Evolutionary conservation across 2,113 vertebrate genomes (phyloP), one percentile per base, ranked within the genome.

Genomic region (Forbesichthys agassizii): DNA sequence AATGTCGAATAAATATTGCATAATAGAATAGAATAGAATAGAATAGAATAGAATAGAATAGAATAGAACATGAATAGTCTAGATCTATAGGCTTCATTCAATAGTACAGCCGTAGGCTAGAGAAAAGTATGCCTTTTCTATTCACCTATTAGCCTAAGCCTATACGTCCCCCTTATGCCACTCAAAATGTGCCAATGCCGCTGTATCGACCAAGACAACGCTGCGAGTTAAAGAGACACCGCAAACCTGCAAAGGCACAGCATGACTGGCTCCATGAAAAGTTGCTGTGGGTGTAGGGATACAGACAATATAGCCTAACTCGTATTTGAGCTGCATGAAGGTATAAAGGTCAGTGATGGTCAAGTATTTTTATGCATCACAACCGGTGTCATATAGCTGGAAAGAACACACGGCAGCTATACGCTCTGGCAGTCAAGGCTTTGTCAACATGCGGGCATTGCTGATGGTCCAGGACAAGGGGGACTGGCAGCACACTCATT

Each of bases 371-470:
- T 16, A 46, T 64, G 42, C 74, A 78, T 71, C 66, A 77, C 53
- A 61, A 11, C 4, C 36, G 52, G 20, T 58, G 48, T 63, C n/a
- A 14, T 47, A 36, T 9, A 57, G 47, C 60, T 68, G 51, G 62
- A n/a, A 11, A 70, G 33, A 18, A 46, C 56, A 69, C 27, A 14
- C n/a, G 36, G 36, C 36, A 42, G 60, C 3, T 65, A n/a, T 3
- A 61, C 48, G 49, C 48, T 46, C 20, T 74, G 61, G 49, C 60
- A 59, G 63, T 71, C 76, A 64, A 71, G 72, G 81, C 83, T 83
- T 74, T 80, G 81, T 83, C 78, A 88, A 87, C 80, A 51, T 54
- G 14, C 13, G 33, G 56, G 51, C 56, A 64, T 27, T 80, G 75
- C 70, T 80, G 76, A 79, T 81, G 18, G 64, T 47, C 64, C 71